Conservation (phyloP, 2,797 vertebrate species). For the Coregonus ussuriensis region DNA sequence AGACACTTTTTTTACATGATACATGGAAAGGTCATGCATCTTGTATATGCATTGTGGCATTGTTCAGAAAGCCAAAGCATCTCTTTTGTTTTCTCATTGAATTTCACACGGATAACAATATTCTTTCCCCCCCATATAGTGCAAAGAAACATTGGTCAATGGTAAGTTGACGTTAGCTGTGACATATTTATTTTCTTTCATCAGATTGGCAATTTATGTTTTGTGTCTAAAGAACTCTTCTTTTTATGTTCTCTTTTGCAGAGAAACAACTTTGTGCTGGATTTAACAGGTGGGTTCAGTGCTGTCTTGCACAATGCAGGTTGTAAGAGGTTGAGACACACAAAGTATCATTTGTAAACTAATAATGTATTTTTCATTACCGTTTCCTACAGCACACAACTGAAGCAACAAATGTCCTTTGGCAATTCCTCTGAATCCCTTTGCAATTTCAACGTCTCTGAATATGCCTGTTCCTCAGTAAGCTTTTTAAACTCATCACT, state of each 20-base stretch:
- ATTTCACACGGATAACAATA: too few species aligned
- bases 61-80: too few species aligned
- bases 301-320: not conserved
- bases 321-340: not conserved
- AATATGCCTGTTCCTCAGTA: constrained; percentile 47
- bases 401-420: not conserved
- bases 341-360: not conserved
- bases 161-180: too few species aligned
- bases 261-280: not conserved
- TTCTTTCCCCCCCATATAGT: too few species aligned
- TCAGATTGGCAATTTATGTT: not conserved
- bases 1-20: too few species aligned
- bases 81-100: too few species aligned
- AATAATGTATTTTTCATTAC: not conserved
- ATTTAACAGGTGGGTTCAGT: not conserved
- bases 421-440: constrained; percentile 18
- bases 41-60: too few species aligned
- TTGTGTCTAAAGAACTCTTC: too few species aligned
- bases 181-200: not conserved
- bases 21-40: too few species aligned
- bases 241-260: not conserved
- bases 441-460: constrained; percentile 48
- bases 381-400: constrained; percentile 19
- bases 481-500: constrained; percentile 1
- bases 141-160: too few species aligned